Percentiles rank a stretch among this genome's conserved stretches.
phyloP scores from a whole-genome alignment of 2,797 vertebrate species.

The Pseudochaenichthys georgianus region DNA sequence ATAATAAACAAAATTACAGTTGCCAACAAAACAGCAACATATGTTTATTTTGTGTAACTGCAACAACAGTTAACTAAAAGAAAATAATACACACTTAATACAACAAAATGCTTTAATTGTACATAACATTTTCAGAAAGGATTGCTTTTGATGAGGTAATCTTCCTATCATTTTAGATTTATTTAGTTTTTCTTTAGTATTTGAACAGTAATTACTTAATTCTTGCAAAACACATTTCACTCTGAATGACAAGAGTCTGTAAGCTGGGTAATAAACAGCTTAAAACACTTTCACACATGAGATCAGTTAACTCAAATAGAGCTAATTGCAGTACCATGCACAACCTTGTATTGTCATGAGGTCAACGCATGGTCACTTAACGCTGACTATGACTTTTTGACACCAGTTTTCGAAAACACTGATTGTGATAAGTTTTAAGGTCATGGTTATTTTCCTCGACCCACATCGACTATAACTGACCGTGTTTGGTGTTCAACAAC shows the following conservation, averaged over 20 bases:
- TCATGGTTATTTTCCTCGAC: conserved; percentile 1
- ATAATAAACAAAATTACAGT: background rate
- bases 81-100: background rate
- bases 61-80: background rate
- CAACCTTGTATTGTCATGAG: background rate
- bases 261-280: background rate
- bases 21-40: background rate
- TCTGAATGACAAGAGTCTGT: background rate
- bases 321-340: background rate
- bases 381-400: background rate
- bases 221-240: background rate
- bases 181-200: background rate
- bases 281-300: background rate
- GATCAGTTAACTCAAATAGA: background rate
- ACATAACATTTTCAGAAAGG: background rate
- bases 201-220: background rate
- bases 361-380: background rate
- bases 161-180: too few relatives aligned
- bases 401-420: background rate
- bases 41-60: background rate
- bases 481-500: background rate
- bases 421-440: background rate
- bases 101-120: background rate
- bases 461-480: background rate
- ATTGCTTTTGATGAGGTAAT: background rate